A percentile compares a stretch with the other conserved stretches of the same genome.
These are phyloP conservation scores for crab-eating macaque (Macaca fascicularis) DNA, from an alignment of 2,113 vertebrate species.

Conservation along the genomic window T2T-MFA8v1.1 NC_088390.1:80248501-80249000, in stretches of 20 bases:
- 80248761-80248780: neutral
- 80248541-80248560: neutral
- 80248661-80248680: neutral
- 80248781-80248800: neutral
- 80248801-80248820: too few relatives aligned
- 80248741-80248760: neutral
- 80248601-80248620: too few relatives aligned
- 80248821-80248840: too few relatives aligned
- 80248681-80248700: neutral
- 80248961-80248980: too few relatives aligned
- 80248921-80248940: too few relatives aligned
- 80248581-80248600: neutral
- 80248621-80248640: neutral
- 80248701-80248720: neutral
- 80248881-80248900: neutral
- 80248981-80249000: too few relatives aligned
- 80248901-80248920: too few relatives aligned
- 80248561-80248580: neutral
- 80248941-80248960: too few relatives aligned
- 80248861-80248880: neutral
- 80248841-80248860: neutral
- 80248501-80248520: neutral
- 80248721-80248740: neutral
- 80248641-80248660: rapidly evolving
- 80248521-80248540: neutral